Conservation (phyloP, 2,888 invertebrate genomes). For the Galerucella pusilla region DNA sequence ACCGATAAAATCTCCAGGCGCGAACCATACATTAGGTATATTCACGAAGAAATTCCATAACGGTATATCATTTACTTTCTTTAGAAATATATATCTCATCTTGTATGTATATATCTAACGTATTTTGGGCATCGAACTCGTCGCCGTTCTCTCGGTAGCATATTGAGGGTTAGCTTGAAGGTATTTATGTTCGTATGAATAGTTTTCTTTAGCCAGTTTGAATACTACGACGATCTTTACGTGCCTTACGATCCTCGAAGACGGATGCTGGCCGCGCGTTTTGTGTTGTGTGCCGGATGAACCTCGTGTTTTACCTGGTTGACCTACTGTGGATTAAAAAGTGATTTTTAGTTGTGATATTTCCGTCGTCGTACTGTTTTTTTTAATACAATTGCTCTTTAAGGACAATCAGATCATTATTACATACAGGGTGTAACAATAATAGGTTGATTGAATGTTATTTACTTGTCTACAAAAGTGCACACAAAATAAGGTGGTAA, state of each 20-base stretch:
- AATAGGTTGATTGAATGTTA: too few species aligned
- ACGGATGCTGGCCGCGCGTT: slow-evolving; percentile 15
- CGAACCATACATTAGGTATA: background rate
- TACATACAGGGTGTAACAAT: background rate
- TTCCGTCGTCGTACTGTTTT: background rate
- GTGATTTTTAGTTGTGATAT: background rate
- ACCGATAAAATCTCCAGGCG: slow-evolving; percentile 19
- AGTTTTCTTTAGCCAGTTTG: slow-evolving; percentile 41
- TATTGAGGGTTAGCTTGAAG: slow-evolving; percentile 47
- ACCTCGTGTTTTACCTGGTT: background rate
- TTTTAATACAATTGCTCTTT: background rate
- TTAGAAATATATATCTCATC: slow-evolving; percentile 25
- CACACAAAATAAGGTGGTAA: too few species aligned
- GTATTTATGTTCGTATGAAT: slow-evolving; percentile 55
- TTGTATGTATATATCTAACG: slow-evolving; percentile 22
- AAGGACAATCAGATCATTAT: background rate
- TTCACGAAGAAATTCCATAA: slow-evolving; percentile 11
- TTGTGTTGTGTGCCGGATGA: background rate
- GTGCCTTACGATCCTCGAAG: slow-evolving; percentile 12
- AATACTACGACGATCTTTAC: slow-evolving; percentile 18
- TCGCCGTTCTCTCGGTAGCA: slow-evolving; percentile 23
- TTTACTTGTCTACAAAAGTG: too few species aligned
- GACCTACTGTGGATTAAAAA: slow-evolving; percentile 12
- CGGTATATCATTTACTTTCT: slow-evolving; percentile 20
- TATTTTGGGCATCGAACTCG: slow-evolving; percentile 52